phyloP scores from a whole-genome alignment of 2,113 vertebrate genomes.

The Xiphorhynchus elegans region DNA sequence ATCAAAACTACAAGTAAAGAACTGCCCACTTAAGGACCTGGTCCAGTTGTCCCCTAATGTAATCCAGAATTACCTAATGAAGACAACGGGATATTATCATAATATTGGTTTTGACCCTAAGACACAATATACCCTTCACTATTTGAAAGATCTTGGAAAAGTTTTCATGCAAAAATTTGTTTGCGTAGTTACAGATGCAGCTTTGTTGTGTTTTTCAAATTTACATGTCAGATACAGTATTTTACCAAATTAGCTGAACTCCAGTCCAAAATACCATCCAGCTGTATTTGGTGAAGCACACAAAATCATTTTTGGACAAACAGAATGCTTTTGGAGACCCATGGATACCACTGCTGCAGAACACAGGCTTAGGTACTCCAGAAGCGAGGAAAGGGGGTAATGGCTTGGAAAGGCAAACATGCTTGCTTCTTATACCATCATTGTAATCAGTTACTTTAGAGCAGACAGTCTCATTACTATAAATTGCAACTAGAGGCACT shows the following conservation, averaged over 20 bases:
- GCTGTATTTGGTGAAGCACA: neutral
- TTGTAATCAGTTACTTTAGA: slow-evolving; percentile 50
- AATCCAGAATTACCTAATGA: neutral
- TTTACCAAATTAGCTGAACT: neutral
- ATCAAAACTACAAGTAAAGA: neutral
- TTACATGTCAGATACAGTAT: neutral
- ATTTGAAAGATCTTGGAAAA: neutral
- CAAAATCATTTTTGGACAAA: neutral
- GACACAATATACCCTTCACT: neutral
- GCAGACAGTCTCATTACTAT: slow-evolving; percentile 63
- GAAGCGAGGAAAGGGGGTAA: neutral
- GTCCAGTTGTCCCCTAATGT: neutral
- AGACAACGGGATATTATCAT: neutral
- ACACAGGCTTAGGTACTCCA: neutral
- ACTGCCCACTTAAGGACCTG: neutral
- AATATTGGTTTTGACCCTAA: neutral
- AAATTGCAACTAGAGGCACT: slow-evolving; percentile 64
- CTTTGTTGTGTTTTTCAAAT: neutral
- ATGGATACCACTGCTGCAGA: neutral
- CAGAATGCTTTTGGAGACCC: neutral
- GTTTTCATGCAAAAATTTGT: neutral
- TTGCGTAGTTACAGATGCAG: neutral
- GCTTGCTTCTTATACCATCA: slow-evolving; percentile 9
- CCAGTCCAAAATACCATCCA: neutral
- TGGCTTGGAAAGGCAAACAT: slow-evolving; percentile 33